Conservation (phyloP, 2,797 vertebrate genomes). For the Onychomys leucogaster region DNA sequence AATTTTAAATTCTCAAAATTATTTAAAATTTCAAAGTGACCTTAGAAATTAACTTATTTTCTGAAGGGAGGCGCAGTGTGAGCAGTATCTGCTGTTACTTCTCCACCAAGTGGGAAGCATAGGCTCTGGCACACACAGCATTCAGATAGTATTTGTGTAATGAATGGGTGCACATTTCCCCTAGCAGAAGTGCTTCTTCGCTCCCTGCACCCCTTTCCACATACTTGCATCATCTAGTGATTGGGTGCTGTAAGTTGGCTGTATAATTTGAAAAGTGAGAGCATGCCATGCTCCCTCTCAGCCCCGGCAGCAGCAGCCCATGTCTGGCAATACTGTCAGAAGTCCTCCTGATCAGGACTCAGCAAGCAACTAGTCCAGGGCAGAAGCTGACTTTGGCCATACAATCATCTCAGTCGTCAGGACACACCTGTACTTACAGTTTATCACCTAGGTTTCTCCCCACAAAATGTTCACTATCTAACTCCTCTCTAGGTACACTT, state of each 20-base stretch:
- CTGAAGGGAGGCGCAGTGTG: background rate
- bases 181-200: background rate
- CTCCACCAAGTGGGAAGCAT: background rate
- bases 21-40: background rate
- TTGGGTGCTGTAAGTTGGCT: background rate
- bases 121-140: background rate
- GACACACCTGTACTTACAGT: background rate
- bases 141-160: background rate
- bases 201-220: fast-evolving
- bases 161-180: background rate
- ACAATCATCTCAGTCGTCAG: background rate
- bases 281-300: background rate
- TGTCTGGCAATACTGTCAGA: background rate
- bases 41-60: background rate
- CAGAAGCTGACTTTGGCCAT: background rate
- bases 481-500: background rate
- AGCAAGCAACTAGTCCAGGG: background rate
- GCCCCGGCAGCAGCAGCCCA: background rate
- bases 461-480: background rate
- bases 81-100: background rate
- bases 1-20: background rate
- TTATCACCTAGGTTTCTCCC: background rate
- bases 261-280: background rate
- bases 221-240: background rate
- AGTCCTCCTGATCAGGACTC: background rate